Evolutionary conservation across 2,797 vertebrate genomes (phyloP).

Genomic region (Leuciscus waleckii): DNA sequence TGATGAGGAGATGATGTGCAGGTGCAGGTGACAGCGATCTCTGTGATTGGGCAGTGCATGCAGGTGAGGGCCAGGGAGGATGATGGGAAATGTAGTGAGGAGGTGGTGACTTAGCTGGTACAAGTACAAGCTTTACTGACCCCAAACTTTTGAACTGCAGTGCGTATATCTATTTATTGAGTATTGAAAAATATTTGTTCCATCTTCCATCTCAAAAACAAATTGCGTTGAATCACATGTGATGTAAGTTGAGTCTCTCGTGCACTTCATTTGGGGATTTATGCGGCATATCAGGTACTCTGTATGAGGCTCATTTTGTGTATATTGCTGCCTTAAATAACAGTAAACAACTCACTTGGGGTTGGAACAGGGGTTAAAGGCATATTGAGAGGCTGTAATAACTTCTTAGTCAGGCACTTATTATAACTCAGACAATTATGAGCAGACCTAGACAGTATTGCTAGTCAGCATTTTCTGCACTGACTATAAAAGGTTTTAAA

Average conservation of each 20-base stretch:
- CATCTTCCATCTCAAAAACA: not conserved
- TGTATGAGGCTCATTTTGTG: not conserved
- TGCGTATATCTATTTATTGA: not conserved
- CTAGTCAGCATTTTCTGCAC: not conserved
- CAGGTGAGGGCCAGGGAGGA: too few species aligned
- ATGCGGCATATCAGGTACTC: not conserved
- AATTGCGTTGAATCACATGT: not conserved
- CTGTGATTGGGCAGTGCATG: too few species aligned
- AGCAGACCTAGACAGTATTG: not conserved
- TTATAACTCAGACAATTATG: not conserved
- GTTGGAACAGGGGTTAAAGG: constrained; percentile 2
- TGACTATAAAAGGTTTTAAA: not conserved
- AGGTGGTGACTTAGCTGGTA: too few species aligned
- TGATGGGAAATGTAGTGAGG: too few species aligned
- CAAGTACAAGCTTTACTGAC: not conserved
- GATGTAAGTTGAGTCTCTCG: not conserved
- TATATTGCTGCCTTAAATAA: constrained; percentile 7
- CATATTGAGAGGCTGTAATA: not conserved
- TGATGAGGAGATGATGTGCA: too few species aligned
- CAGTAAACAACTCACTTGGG: constrained; percentile 3
- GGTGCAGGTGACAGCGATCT: too few species aligned
- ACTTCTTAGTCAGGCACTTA: not conserved
- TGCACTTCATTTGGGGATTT: not conserved
- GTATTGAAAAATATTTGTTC: not conserved
- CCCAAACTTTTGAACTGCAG: not conserved